Evolutionary conservation across 2,797 vertebrate species (phyloP).

Genomic region (Lepilemur septentrionalis): DNA sequence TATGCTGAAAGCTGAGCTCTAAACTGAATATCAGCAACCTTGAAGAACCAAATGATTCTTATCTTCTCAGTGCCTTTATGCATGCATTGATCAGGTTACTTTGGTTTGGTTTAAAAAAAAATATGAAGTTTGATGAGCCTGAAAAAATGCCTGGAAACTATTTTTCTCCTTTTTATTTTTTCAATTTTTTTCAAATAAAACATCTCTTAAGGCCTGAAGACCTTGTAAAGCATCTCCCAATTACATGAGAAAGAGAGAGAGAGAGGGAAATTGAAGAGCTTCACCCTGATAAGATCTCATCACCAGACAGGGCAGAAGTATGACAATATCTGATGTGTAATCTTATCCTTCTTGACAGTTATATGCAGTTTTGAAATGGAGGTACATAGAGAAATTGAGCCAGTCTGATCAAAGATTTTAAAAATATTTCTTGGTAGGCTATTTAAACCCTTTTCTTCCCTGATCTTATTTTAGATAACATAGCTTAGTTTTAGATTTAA

Average conservation of each 20-base stretch:
- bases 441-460: conserved; percentile 36
- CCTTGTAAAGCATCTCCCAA: conserved; percentile 47
- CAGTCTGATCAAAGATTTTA: conserved; percentile 47
- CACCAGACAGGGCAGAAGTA: conserved; percentile 30
- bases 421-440: conserved; percentile 24
- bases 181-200: neutral
- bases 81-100: neutral
- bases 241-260: conserved; percentile 11
- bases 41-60: neutral
- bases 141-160: neutral
- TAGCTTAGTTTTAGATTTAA: conserved; percentile 52
- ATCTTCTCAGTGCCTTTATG: neutral
- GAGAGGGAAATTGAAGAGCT: conserved; percentile 44
- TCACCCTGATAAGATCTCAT: conserved; percentile 65
- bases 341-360: conserved; percentile 63
- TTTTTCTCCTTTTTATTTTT: neutral
- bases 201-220: neutral
- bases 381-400: conserved; percentile 18
- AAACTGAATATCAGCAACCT: fast-evolving
- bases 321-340: conserved; percentile 67
- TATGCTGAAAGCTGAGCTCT: neutral
- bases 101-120: neutral
- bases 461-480: conserved; percentile 35
- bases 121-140: neutral
- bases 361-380: conserved; percentile 57